These are phyloP conservation scores for Volucella inflata DNA, from an alignment of 2,888 invertebrate species.

Conservation along the genomic window DNA sequence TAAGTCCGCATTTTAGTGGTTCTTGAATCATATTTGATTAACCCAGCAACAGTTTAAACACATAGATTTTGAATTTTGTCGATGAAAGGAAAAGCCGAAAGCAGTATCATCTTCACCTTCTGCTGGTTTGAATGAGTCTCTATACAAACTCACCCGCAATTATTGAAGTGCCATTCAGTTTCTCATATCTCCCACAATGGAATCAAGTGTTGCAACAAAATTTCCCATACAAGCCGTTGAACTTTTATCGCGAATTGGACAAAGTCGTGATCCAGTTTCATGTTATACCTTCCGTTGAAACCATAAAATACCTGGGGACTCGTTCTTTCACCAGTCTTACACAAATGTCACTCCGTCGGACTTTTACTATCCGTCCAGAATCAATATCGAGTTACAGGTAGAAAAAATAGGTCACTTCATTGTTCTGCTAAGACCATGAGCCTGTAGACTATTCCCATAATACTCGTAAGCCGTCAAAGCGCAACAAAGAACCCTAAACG, in stretches of 20 bases:
- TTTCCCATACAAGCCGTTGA: constrained; percentile 14
- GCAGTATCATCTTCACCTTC: too few relatives aligned
- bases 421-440: constrained; percentile 19
- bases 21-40: too few relatives aligned
- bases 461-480: background rate
- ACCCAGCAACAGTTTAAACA: too few relatives aligned
- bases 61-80: too few relatives aligned
- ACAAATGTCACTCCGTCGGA: constrained; percentile 5
- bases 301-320: constrained; percentile 18
- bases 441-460: constrained; percentile 11
- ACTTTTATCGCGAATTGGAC: background rate
- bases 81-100: too few relatives aligned
- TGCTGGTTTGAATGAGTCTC: too few relatives aligned
- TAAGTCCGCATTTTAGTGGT: too few relatives aligned
- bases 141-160: too few relatives aligned
- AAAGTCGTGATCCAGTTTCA: background rate
- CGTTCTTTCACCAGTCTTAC: background rate
- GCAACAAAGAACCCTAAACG: constrained; percentile 23
- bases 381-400: constrained; percentile 43
- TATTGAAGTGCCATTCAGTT: too few relatives aligned
- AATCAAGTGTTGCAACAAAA: background rate
- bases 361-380: constrained; percentile 11
- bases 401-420: constrained; percentile 40
- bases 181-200: too few relatives aligned
- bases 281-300: constrained; percentile 42